Evolutionary conservation across 2,888 invertebrate genomes (phyloP).

Genomic region (Drosophila pseudotalamancana): DNA sequence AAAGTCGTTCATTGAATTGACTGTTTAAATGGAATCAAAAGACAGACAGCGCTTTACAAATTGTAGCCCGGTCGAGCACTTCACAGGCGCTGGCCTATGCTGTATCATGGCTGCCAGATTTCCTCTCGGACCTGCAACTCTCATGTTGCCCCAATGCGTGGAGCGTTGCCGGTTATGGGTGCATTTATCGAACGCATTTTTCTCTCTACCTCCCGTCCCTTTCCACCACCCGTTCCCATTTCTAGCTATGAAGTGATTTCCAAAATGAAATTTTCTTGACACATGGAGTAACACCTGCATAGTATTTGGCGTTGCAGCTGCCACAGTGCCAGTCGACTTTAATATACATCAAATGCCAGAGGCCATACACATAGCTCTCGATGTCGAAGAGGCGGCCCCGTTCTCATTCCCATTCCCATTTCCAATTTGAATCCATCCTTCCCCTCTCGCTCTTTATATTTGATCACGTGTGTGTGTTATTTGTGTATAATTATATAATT

Average conservation of each 20-base stretch:
- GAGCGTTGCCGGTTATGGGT: conserved; percentile 38
- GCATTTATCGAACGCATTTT: conserved; percentile 70
- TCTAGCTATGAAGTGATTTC: conserved; percentile 68
- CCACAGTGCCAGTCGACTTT: conserved; percentile 50
- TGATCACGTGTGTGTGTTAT: conserved; percentile 36
- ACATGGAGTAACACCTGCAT: conserved; percentile 77
- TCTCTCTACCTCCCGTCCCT: conserved; percentile 25
- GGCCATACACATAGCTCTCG: conserved; percentile 12
- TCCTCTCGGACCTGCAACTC: background rate
- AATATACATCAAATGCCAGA: conserved; percentile 46
- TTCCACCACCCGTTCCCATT: background rate
- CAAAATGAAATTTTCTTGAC: conserved; percentile 78
- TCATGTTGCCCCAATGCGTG: conserved; percentile 7
- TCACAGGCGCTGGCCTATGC: conserved; percentile 26
- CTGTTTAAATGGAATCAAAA: conserved; percentile 63
- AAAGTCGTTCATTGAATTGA: conserved; percentile 64
- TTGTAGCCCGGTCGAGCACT: conserved; percentile 36
- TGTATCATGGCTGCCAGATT: conserved; percentile 17
- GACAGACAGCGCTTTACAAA: conserved; percentile 59
- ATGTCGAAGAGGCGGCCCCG: conserved; percentile 30
- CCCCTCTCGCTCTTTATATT: background rate
- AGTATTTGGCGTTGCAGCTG: conserved; percentile 70
- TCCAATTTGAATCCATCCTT: background rate
- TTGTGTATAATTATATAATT: conserved; percentile 78
- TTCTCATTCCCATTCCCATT: background rate